These are phyloP conservation scores for Charaxes varanes DNA, from an alignment of 1,140 invertebrate species.

Conservation along the genomic window DNA sequence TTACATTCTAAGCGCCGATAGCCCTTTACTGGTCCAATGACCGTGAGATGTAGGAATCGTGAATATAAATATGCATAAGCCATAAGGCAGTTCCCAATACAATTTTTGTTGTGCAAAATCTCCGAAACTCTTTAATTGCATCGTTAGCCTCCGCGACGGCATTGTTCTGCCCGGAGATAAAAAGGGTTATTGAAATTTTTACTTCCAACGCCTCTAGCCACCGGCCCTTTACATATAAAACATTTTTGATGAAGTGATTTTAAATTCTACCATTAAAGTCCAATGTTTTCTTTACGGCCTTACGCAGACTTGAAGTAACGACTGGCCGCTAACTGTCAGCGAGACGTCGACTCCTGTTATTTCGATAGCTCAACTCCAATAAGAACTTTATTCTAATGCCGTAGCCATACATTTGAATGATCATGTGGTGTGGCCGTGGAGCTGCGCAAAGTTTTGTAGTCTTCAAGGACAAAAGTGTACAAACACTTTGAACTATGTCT, in stretches of 20 bases:
- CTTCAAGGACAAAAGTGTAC: no score
- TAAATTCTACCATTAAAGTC: no score
- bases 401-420: no score
- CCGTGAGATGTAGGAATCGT: constrained; percentile 15
- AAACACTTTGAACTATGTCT: no score
- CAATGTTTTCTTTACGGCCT: no score
- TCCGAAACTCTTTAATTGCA: constrained; percentile 23
- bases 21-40: constrained; percentile 6
- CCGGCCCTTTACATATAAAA: constrained; percentile 1
- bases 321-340: neutral
- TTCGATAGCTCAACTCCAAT: no score
- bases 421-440: no score
- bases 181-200: constrained; percentile 22
- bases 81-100: constrained; percentile 22
- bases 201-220: constrained; percentile 13
- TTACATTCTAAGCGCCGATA: constrained; percentile 15
- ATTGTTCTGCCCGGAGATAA: constrained; percentile 22
- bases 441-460: no score
- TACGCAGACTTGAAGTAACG: no score
- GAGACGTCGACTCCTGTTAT: no score
- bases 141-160: constrained; percentile 22
- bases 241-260: constrained; percentile 9
- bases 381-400: no score
- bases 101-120: constrained; percentile 24
- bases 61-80: constrained; percentile 27